Evolutionary conservation across 2,888 invertebrate species (phyloP).

Genomic region (Drosophila pseudotakahashii): DNA sequence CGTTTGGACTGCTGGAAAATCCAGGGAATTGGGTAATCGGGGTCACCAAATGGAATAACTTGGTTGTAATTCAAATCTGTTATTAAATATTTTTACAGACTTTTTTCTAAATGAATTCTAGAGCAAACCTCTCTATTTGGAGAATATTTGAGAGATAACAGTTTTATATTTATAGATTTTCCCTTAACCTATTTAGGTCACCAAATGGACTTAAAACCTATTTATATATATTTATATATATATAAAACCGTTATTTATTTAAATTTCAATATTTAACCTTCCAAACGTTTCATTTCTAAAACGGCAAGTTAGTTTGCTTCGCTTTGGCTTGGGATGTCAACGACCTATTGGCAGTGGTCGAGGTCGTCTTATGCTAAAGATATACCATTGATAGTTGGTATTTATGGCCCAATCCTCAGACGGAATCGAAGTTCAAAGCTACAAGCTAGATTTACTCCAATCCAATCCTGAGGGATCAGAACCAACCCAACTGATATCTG

Average conservation of each 20-base stretch:
- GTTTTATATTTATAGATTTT: too few relatives aligned
- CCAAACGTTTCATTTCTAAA: slow-evolving; percentile 1
- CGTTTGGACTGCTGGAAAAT: neutral
- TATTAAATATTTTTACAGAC: too few relatives aligned
- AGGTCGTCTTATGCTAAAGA: neutral
- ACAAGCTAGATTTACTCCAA: too few relatives aligned
- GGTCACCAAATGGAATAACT: too few relatives aligned
- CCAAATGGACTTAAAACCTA: neutral
- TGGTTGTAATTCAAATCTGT: too few relatives aligned
- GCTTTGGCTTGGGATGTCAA: slow-evolving; percentile 12
- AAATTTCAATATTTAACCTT: slow-evolving; percentile 1
- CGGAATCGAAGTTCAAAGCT: too few relatives aligned
- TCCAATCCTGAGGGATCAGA: too few relatives aligned
- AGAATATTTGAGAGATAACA: too few relatives aligned
- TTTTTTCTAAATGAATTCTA: too few relatives aligned
- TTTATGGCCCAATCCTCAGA: too few relatives aligned
- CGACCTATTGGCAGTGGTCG: slow-evolving; percentile 17
- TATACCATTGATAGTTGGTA: neutral
- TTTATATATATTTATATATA: neutral
- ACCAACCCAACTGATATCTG: neutral
- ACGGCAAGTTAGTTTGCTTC: neutral
- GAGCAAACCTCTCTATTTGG: too few relatives aligned
- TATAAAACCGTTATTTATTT: slow-evolving; percentile 1
- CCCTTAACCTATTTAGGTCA: neutral
- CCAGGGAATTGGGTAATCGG: too few relatives aligned